Evolutionary conservation across 2,888 invertebrate species (phyloP), one percentile per base, ranked within the genome.

Genomic region (Sarcophaga caerulescens): DNA sequence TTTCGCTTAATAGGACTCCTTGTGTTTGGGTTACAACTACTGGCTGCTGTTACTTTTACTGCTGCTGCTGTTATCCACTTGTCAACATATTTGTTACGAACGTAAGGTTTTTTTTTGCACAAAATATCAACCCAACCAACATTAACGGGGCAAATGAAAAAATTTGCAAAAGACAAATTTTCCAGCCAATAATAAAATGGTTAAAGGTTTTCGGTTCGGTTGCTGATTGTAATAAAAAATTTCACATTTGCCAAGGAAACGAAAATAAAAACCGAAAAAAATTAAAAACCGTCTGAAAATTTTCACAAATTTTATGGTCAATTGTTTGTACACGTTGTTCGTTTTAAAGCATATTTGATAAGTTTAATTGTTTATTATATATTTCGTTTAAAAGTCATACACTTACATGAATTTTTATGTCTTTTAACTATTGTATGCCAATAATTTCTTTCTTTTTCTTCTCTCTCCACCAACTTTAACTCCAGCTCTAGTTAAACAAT

Each of bases 51-150:
- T 11, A 4, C n/a, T 19, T 62, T 35, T 66, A 70, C 25, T 25
- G 25, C 25, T 25, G 25, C 76, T 75, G 35, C 81, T 83, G 85
- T 86, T 86, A 86, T 86, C 85, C 85, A 86, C 85, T 86, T 86
- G 85, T 86, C 85, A 86, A 86, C 78, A 73, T 80, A 74, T 77
- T 77, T 74, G 68, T 77, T 68, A 66, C n/a, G 60, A 79, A 62
- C 74, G 79, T 74, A 84, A 69, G 69, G 85, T 77, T 85, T 60
- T 77, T 19, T 25, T 25, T 25, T 35, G 4, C n/a, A 23, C 45
- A 23, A 17, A 66, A 66, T 35, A 74, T 57, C 71, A 47, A 66
- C 62, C 66, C 14, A 44, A 14, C 17, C 19, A 68, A 17, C 8
- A 66, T 62, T 23, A 44, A 82, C 14, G 17, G 17, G 52, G 52